Conservation (phyloP, 2,888 invertebrate species). For the Yponomeuta cagnagella region DNA sequence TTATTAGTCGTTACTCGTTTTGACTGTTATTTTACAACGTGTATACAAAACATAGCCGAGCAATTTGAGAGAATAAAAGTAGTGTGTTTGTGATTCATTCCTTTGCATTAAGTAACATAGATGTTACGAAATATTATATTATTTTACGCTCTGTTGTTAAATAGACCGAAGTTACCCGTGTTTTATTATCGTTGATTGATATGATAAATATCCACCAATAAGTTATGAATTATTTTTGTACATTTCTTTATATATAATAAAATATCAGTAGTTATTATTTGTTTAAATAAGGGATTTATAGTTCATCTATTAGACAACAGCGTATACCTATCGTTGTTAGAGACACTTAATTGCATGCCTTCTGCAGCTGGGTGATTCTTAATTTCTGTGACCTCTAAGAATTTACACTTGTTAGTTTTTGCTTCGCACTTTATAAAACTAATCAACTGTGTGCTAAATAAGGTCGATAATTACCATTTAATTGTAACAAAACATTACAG, state of each 20-base stretch:
- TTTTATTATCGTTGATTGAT: neutral
- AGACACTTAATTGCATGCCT: neutral
- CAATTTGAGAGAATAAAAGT: no score
- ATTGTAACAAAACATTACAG: conserved; percentile 16
- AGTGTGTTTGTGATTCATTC: no score
- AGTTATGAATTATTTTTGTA: neutral
- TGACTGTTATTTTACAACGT: no score
- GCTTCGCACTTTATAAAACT: conserved; percentile 23
- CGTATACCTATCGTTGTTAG: no score
- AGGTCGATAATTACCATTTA: conserved; percentile 21
- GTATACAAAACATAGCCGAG: no score
- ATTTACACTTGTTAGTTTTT: conserved; percentile 25
- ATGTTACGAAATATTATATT: neutral
- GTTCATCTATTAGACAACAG: no score
- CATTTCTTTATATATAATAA: neutral
- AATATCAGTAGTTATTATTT: no score
- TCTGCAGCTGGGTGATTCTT: neutral
- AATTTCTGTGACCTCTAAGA: conserved; percentile 20
- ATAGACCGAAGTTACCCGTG: neutral
- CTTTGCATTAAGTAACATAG: neutral
- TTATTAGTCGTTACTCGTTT: neutral
- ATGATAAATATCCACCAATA: neutral
- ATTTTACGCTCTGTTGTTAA: neutral
- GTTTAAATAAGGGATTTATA: no score
- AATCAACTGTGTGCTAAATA: conserved; percentile 26